A percentile compares a stretch with the other conserved stretches of the same genome.
These are phyloP conservation scores for Paedocypris sp. DNA, from an alignment of 2,113 vertebrate genomes.

Conservation along the genomic window DNA sequence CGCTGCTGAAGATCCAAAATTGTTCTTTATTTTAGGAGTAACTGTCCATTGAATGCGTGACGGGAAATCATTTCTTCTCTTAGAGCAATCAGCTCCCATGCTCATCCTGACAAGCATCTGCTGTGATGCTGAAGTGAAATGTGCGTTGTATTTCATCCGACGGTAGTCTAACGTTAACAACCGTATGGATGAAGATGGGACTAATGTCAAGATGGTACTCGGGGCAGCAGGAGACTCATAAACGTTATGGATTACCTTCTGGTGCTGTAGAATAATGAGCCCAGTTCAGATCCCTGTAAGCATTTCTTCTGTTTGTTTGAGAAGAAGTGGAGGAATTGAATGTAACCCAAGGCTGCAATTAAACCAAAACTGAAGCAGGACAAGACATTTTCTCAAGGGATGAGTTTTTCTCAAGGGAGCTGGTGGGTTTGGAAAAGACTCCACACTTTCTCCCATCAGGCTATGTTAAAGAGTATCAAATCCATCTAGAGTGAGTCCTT, in stretches of 20 bases:
- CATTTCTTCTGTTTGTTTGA: background rate
- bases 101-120: background rate
- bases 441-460: background rate
- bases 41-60: background rate
- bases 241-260: background rate
- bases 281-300: background rate
- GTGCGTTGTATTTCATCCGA: background rate
- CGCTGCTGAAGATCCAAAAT: background rate
- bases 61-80: background rate
- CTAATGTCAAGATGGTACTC: background rate
- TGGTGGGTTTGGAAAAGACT: background rate
- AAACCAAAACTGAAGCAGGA: constrained; percentile 11
- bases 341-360: constrained; percentile 28
- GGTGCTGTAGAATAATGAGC: background rate
- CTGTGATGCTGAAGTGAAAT: background rate
- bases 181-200: background rate
- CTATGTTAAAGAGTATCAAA: constrained; percentile 1
- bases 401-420: background rate
- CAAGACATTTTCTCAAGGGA: background rate
- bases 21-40: background rate
- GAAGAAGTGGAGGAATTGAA: constrained; percentile 3
- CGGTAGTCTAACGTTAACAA: background rate
- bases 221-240: background rate
- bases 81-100: background rate
- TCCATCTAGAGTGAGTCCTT: background rate